Evolutionary conservation across 2,888 invertebrate genomes (phyloP).

Genomic region (Phaedon cochleariae): DNA sequence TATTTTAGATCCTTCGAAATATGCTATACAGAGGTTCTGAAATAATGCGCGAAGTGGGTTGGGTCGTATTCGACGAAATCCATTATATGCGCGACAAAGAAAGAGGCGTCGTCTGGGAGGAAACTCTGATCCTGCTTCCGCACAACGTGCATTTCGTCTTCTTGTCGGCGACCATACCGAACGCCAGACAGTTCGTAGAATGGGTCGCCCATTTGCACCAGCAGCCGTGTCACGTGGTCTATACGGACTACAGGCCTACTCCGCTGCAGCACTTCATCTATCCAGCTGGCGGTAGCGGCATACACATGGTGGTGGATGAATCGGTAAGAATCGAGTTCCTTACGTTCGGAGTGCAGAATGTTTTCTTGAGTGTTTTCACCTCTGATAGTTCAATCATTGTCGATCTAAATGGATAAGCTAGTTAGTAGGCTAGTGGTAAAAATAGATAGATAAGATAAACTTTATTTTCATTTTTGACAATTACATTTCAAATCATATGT

Average conservation of each 20-base stretch:
- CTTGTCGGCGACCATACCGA: conserved; percentile 98
- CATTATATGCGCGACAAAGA: conserved; percentile 99
- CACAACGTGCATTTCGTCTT: conserved; percentile 99
- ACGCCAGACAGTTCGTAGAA: conserved; percentile 94
- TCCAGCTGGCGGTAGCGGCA: conserved; percentile 94
- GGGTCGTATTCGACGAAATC: conserved; percentile 99
- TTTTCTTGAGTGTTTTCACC: too few species aligned
- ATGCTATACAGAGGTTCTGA: conserved; percentile 99
- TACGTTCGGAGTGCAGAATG: too few species aligned
- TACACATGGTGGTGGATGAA: conserved; percentile 96
- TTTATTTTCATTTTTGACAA: too few species aligned
- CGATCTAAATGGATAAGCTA: too few species aligned
- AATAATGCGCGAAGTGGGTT: conserved; percentile 98
- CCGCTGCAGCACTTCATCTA: conserved; percentile 98
- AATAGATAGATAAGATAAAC: too few species aligned
- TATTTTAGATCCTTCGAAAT: conserved; percentile 85
- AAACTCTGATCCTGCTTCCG: conserved; percentile 95
- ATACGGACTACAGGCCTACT: conserved; percentile 97
- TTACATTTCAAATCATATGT: too few species aligned
- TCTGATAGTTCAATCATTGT: not conserved
- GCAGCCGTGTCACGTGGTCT: conserved; percentile 98
- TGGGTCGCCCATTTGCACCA: conserved; percentile 95
- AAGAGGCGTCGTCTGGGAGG: conserved; percentile 99
- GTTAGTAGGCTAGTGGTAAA: too few species aligned
- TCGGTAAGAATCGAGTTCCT: conserved; percentile 67